Evolutionary conservation across 2,797 vertebrate species (phyloP).

Genomic region (Psittacula derbiana): DNA sequence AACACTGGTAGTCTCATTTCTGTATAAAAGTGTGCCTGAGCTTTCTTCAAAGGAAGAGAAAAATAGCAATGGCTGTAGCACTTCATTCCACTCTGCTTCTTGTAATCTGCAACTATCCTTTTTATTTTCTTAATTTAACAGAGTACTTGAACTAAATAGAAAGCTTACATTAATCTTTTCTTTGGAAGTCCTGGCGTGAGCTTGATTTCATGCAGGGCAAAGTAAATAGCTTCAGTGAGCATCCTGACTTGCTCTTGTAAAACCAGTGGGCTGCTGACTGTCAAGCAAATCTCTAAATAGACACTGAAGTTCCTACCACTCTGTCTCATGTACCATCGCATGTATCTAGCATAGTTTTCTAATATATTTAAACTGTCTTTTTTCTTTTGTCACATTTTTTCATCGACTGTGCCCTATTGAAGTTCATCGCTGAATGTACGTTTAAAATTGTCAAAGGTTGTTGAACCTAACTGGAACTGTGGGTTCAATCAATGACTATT

Average conservation of each 20-base stretch:
- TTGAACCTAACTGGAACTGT: not conserved
- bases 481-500: not conserved
- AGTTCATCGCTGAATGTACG: not conserved
- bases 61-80: not conserved
- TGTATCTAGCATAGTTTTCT: not conserved
- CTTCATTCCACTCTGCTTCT: not conserved
- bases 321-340: not conserved
- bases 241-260: not conserved
- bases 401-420: not conserved
- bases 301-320: not conserved
- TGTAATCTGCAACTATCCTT: not conserved
- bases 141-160: not conserved
- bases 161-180: not conserved
- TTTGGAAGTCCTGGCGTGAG: not conserved
- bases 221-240: not conserved
- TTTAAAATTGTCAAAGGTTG: not conserved
- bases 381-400: not conserved
- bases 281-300: not conserved
- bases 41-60: not conserved
- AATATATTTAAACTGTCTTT: not conserved
- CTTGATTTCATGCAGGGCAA: not conserved
- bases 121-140: not conserved
- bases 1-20: not conserved
- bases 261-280: not conserved
- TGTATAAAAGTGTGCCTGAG: not conserved